Conservation (phyloP, 2,113 vertebrate genomes). For the Apodemus sylvaticus region DNA sequence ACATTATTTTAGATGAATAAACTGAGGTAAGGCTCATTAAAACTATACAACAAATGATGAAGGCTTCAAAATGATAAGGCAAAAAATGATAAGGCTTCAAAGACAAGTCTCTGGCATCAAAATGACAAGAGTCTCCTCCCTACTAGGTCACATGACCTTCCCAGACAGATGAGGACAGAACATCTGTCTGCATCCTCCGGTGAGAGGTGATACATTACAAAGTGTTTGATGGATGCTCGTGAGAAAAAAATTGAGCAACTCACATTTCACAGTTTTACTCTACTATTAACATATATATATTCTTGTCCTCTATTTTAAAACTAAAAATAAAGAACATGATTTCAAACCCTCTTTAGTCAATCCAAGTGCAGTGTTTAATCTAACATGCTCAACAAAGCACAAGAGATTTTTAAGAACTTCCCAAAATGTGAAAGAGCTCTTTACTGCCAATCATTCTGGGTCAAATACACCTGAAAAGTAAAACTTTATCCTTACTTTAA, state of each 20-base stretch:
- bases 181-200: background rate
- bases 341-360: constrained; percentile 21
- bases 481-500: constrained; percentile 28
- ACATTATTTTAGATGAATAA: constrained; percentile 46
- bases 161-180: background rate
- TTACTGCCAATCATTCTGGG: background rate
- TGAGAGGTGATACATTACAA: background rate
- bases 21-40: constrained; percentile 41
- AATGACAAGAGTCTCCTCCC: background rate
- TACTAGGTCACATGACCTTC: background rate
- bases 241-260: background rate
- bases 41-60: constrained; percentile 6
- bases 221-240: background rate
- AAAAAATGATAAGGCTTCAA: too few species aligned
- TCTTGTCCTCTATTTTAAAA: constrained; percentile 37
- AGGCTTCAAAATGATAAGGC: too few species aligned
- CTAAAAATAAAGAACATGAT: constrained; percentile 9
- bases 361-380: background rate
- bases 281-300: constrained; percentile 8
- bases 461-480: constrained; percentile 24
- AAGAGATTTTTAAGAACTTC: constrained; percentile 19
- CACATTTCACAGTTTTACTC: background rate
- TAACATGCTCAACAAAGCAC: constrained; percentile 21
- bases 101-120: constrained; percentile 48
- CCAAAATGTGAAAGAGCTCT: constrained; percentile 34